These are phyloP conservation scores for Cranoglanis bouderius DNA, from an alignment of 2,113 vertebrate genomes.

Conservation along the genomic window DNA sequence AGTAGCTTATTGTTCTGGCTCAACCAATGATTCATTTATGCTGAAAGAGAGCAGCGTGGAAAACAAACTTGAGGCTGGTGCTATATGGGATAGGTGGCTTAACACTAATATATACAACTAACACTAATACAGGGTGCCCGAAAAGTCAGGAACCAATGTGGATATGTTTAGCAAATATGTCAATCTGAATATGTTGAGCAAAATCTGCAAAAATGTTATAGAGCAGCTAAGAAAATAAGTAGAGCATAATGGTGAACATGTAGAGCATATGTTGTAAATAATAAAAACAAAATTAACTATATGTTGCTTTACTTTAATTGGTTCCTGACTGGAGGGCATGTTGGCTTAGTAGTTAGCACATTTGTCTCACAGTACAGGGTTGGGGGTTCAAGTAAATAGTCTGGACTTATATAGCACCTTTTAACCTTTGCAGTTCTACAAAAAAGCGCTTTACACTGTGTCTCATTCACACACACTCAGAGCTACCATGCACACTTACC, in stretches of 20 bases:
- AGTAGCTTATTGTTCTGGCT: background rate
- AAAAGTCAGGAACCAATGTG: background rate
- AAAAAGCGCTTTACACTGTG: too few relatives aligned
- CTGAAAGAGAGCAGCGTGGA: too few relatives aligned
- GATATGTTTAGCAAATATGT: background rate
- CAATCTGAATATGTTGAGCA: background rate
- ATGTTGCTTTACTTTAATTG: background rate
- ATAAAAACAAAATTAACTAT: background rate
- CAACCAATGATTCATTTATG: background rate
- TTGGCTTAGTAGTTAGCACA: too few relatives aligned
- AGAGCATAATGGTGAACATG: background rate
- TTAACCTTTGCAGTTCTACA: too few relatives aligned
- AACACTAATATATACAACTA: background rate
- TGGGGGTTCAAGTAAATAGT: too few relatives aligned
- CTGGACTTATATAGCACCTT: too few relatives aligned
- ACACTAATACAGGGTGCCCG: background rate
- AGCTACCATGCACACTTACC: too few relatives aligned
- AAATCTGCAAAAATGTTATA: background rate
- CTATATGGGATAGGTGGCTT: background rate
- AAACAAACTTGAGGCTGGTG: too few relatives aligned
- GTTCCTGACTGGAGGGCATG: background rate
- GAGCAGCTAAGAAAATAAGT: background rate
- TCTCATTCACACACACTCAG: too few relatives aligned
- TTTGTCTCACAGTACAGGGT: too few relatives aligned
- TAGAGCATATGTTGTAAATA: background rate